Evolutionary conservation across 1,140 invertebrate genomes (phyloP), one percentile per base, ranked within the genome.

Genomic region (Neuroterus valhalla): DNA sequence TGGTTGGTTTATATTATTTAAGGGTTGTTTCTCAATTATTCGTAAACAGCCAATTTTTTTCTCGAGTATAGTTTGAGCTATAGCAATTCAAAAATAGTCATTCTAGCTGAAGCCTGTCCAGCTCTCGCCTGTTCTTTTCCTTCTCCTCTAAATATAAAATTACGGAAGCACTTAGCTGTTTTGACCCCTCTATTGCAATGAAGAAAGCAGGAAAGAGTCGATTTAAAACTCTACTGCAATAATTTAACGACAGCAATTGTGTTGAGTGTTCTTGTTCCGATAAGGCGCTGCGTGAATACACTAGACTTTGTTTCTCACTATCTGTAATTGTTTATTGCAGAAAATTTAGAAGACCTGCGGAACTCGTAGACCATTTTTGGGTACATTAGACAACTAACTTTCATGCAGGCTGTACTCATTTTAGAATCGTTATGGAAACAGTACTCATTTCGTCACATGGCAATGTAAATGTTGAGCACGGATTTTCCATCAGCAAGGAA

Each of bases 401-500:
- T 17, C 23, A 8, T 45, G 26, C 14, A 38, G 55, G 66, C n/a
- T 62, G 23, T 10, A n/a, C 50, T 68, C 15, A 73, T 12, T 43
- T 73, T 2, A 74, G 42, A 50, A 26, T 12, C 43, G 48, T 77
- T 38, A 10, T 77, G n/a, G 48, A 72, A 68, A 73, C 48, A 31
- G 5, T 72, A 44, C 45, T 77, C 23, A 69, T 77, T 42, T 23
- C n/a, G n/a, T n/a, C n/a, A n/a, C n/a, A n/a, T n/a, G n/a, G n/a
- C n/a, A n/a, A n/a, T n/a, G n/a, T n/a, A 19, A 48, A 31, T 38
- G 10, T 73, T 8, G 66, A 72, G 43, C 31, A 71, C 45, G 71
- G 75, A 52, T 77, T 77, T 73, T 77, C n/a, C 75, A 66, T 77
- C 14, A 73, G 73, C 43, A 42, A 44, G 15, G 67, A 77, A 55